Evolutionary conservation across 2,797 vertebrate genomes (phyloP).

Genomic region (Pantherophis alleghaniensis): DNA sequence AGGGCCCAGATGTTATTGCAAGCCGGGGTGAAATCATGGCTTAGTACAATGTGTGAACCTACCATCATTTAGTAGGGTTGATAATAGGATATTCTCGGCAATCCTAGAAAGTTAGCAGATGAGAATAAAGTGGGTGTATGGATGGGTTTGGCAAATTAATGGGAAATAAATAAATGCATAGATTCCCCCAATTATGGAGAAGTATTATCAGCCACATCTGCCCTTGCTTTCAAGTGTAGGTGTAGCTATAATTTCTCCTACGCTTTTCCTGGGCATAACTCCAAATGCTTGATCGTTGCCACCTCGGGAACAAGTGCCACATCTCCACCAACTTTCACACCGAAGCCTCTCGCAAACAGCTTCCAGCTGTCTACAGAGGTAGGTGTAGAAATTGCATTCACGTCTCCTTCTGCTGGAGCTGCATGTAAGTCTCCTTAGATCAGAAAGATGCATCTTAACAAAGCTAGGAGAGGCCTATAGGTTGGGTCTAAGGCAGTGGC

Average conservation of each 20-base stretch:
- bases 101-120: neutral
- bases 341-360: neutral
- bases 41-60: neutral
- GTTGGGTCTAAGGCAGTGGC: neutral
- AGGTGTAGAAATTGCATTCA: slow-evolving; percentile 8
- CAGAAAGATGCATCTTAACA: neutral
- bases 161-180: too few relatives aligned
- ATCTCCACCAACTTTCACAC: neutral
- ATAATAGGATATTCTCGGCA: neutral
- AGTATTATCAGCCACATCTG: neutral
- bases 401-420: neutral
- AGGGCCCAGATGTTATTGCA: neutral
- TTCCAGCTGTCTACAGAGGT: neutral
- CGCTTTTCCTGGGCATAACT: neutral
- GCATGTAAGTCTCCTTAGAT: neutral
- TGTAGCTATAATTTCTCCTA: neutral
- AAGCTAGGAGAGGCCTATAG: neutral
- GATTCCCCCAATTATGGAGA: neutral
- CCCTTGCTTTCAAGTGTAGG: neutral
- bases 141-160: neutral
- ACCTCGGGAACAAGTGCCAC: neutral
- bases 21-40: neutral
- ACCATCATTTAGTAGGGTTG: neutral
- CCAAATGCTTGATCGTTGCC: neutral
- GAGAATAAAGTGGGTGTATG: neutral